Conservation (phyloP, 2,888 invertebrate species). For the Nymphalis urticae region DNA sequence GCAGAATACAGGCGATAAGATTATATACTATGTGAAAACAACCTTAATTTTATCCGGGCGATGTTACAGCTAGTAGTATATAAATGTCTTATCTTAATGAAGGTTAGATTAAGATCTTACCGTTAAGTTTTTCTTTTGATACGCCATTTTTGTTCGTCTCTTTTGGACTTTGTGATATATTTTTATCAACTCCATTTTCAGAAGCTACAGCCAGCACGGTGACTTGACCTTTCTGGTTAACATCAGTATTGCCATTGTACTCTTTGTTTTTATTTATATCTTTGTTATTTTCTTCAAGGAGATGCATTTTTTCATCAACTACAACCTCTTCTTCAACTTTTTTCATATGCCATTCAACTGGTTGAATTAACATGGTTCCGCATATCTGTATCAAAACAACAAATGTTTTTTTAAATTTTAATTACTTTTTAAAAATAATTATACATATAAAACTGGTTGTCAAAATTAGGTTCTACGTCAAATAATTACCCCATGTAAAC, state of each 20-base stretch:
- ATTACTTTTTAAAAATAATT: neutral
- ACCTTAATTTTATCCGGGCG: no score
- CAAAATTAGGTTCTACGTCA: neutral
- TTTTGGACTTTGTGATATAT: conserved; percentile 53
- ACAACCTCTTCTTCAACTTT: conserved; percentile 63
- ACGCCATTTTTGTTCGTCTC: conserved; percentile 48
- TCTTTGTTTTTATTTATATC: conserved; percentile 56
- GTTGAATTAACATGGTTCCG: conserved; percentile 81
- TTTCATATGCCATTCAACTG: conserved; percentile 81
- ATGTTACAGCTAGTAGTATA: no score
- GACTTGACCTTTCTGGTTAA: conserved; percentile 38
- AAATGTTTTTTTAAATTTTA: neutral
- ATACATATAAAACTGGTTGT: neutral
- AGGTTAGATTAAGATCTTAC: conserved; percentile 44
- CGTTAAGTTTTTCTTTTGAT: conserved; percentile 50
- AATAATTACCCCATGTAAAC: conserved; percentile 83
- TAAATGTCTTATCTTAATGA: no score
- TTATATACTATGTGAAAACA: no score
- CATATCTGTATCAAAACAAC: conserved; percentile 64
- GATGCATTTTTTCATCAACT: conserved; percentile 63
- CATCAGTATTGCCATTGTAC: conserved; percentile 47
- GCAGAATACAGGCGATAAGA: no score
- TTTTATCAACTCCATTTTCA: conserved; percentile 46
- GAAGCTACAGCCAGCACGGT: conserved; percentile 42
- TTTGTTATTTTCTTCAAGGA: conserved; percentile 61